phyloP scores from a whole-genome alignment of 2,113 vertebrate genomes.

The Arvicanthis niloticus region DNA sequence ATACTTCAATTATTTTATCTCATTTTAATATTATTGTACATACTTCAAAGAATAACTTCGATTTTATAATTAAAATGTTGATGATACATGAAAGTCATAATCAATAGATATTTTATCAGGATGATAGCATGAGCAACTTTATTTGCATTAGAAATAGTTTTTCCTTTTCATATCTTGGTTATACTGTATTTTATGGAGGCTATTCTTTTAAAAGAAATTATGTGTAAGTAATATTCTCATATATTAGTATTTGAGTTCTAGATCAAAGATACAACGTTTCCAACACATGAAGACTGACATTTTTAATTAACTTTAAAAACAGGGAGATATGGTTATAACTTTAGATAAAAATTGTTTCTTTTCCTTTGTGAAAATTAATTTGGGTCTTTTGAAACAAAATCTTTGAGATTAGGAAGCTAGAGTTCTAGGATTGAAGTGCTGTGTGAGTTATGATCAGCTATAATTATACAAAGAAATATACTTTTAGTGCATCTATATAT shows the following conservation, averaged over 20 bases:
- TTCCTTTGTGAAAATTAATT: background rate
- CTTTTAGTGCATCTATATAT: background rate
- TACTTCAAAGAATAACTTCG: background rate
- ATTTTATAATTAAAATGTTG: conserved; percentile 48
- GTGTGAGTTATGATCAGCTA: background rate
- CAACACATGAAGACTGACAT: background rate
- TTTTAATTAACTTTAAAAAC: background rate
- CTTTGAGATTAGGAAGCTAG: background rate
- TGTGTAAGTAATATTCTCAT: background rate
- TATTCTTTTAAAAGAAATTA: background rate
- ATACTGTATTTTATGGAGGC: background rate
- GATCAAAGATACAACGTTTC: background rate
- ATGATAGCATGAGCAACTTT: background rate
- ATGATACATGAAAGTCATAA: background rate
- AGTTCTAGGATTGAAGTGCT: background rate
- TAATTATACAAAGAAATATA: background rate
- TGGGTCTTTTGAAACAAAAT: background rate
- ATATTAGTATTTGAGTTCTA: background rate
- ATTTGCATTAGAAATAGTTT: background rate
- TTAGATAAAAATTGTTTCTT: background rate
- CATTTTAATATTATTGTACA: background rate
- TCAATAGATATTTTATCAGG: background rate
- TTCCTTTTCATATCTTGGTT: background rate
- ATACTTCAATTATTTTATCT: conserved; percentile 24
- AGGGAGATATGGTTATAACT: background rate